Percentiles rank a stretch among this genome's conserved stretches.
These are phyloP conservation scores for Sipha maydis DNA, from an alignment of 2,888 invertebrate genomes.

Conservation along the genomic window DNA sequence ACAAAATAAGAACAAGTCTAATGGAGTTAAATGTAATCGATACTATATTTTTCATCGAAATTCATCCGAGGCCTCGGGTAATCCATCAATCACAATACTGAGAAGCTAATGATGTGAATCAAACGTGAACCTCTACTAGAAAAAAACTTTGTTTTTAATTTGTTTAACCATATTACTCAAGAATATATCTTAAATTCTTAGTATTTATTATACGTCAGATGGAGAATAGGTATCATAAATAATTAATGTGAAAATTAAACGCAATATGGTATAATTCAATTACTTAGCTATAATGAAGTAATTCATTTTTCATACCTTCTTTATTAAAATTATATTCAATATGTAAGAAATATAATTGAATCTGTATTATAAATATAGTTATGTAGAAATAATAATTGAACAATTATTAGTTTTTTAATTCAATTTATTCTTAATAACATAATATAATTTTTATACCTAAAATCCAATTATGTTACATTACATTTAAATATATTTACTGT, in stretches of 20 bases:
- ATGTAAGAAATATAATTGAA: too few relatives aligned
- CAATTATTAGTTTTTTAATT: too few relatives aligned
- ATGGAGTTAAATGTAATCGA: constrained; percentile 30
- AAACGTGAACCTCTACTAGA: constrained; percentile 19
- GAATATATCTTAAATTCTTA: background rate
- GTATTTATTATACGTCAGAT: background rate
- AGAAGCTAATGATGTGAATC: constrained; percentile 41
- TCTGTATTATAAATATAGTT: too few relatives aligned
- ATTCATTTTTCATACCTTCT: background rate
- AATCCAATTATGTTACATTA: background rate
- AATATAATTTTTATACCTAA: background rate
- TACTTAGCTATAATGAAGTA: background rate
- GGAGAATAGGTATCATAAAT: background rate
- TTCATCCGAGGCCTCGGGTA: constrained; percentile 30
- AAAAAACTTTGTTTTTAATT: constrained; percentile 58
- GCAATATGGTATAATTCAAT: background rate
- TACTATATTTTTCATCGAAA: constrained; percentile 22
- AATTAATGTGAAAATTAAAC: background rate
- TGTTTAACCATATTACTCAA: constrained; percentile 18
- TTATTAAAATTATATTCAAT: too few relatives aligned
- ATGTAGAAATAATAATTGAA: too few relatives aligned
- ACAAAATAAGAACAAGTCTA: constrained; percentile 29
- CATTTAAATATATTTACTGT: background rate
- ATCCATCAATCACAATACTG: constrained; percentile 52
- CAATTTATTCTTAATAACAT: too few relatives aligned